These are phyloP conservation scores for Charaxes varanes DNA, from an alignment of 1,140 invertebrate species.

Conservation along the genomic window DNA sequence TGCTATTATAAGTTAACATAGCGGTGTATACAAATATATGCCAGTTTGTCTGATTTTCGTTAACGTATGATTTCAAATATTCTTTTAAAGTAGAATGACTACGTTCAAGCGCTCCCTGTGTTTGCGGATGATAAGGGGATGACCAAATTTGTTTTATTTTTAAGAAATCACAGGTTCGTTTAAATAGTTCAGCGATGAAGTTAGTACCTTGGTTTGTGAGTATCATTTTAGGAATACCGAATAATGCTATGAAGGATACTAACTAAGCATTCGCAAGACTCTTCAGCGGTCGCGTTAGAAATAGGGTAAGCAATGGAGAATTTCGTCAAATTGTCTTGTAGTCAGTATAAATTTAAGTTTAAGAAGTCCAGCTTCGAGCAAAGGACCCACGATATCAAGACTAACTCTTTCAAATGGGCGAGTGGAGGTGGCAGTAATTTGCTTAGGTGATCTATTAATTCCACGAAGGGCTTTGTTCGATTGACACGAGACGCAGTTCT, in stretches of 20 bases:
- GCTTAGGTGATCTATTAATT: slow-evolving; percentile 22
- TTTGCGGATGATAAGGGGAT: slow-evolving; percentile 15
- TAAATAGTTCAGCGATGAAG: slow-evolving; percentile 11
- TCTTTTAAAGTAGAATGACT: slow-evolving; percentile 10
- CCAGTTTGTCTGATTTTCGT: slow-evolving; percentile 7
- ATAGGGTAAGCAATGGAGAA: slow-evolving; percentile 13
- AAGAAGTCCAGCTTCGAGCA: slow-evolving; percentile 7
- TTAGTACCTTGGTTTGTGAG: slow-evolving; percentile 13
- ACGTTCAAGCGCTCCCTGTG: slow-evolving; percentile 5
- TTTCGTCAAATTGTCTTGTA: slow-evolving; percentile 16
- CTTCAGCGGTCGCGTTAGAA: slow-evolving; percentile 7
- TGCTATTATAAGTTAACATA: slow-evolving; percentile 8
- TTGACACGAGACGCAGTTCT: slow-evolving; percentile 19
- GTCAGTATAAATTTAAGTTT: slow-evolving; percentile 21
- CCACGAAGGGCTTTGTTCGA: slow-evolving; percentile 21
- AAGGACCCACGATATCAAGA: slow-evolving; percentile 10
- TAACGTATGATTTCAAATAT: slow-evolving; percentile 9
- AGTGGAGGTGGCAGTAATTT: slow-evolving; percentile 20
- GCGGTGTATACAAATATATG: slow-evolving; percentile 5
- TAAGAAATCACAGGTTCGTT: slow-evolving; percentile 4
- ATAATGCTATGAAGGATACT: slow-evolving; percentile 10
- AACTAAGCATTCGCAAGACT: slow-evolving; percentile 11
- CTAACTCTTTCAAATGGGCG: slow-evolving; percentile 14
- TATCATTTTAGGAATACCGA: slow-evolving; percentile 13
- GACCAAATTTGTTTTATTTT: slow-evolving; percentile 18